Percentiles rank a stretch among this genome's conserved stretches.
Conservation (phyloP, 2,113 vertebrate species). For the Circaetus gallicus region DNA sequence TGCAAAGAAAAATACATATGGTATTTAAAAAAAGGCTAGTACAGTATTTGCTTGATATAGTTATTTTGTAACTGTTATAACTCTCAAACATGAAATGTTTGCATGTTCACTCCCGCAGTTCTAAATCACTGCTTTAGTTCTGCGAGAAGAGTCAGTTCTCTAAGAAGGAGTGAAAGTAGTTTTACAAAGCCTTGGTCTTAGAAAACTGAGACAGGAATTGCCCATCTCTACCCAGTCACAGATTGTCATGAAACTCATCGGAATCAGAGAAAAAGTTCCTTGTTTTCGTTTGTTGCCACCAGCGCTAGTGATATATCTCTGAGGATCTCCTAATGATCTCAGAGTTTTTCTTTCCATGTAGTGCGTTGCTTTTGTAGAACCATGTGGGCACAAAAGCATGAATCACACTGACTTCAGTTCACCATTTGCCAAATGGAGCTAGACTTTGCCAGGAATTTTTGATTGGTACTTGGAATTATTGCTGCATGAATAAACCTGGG, state of each 20-base stretch:
- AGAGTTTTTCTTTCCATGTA: neutral
- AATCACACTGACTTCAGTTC: neutral
- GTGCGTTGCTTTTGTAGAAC: neutral
- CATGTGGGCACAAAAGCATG: neutral
- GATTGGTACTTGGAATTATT: neutral
- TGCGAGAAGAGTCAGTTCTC: neutral
- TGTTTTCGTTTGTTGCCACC: neutral
- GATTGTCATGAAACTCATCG: neutral
- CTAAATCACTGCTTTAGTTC: neutral
- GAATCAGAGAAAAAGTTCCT: neutral
- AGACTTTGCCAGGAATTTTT: neutral
- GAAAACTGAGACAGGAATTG: neutral
- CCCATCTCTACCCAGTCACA: neutral
- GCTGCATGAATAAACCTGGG: neutral
- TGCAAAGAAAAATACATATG: neutral
- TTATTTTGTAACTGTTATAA: neutral
- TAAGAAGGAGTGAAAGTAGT: neutral
- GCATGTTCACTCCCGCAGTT: neutral
- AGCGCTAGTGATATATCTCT: neutral
- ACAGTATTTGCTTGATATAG: neutral
- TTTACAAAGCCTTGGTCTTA: neutral
- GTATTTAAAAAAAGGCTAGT: neutral
- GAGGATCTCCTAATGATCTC: neutral
- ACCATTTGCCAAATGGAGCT: neutral
- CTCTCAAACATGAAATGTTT: neutral